Evolutionary conservation across 2,888 invertebrate species (phyloP).

Genomic region (Vesta saturnalis): DNA sequence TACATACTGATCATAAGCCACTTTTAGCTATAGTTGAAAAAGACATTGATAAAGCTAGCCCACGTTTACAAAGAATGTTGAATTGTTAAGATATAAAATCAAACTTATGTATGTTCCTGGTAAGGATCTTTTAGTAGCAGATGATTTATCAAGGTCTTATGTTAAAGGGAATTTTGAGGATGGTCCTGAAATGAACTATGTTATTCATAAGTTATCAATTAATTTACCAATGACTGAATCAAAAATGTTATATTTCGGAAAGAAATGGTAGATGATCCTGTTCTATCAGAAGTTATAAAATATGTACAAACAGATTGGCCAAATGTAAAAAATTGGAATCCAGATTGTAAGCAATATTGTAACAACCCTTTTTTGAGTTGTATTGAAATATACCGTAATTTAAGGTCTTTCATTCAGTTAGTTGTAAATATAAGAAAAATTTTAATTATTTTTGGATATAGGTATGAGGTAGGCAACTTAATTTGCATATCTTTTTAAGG

Average conservation of each 20-base stretch:
- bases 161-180: background rate
- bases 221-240: constrained; percentile 14
- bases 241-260: background rate
- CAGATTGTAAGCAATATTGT: background rate
- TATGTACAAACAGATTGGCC: background rate
- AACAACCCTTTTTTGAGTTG: too few species aligned
- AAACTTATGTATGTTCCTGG: constrained; percentile 26
- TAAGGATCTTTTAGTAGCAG: constrained; percentile 18
- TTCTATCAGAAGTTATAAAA: constrained; percentile 4
- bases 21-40: constrained; percentile 18
- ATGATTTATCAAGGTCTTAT: background rate
- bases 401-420: too few species aligned
- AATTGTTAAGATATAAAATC: constrained; percentile 26
- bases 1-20: constrained; percentile 42
- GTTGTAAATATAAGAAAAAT: too few species aligned
- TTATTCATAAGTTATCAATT: background rate
- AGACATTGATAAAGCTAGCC: constrained; percentile 17
- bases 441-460: too few species aligned
- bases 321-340: background rate
- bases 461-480: too few species aligned
- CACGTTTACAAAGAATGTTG: constrained; percentile 31
- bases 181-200: too few species aligned
- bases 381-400: too few species aligned
- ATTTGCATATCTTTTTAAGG: too few species aligned
- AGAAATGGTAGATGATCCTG: background rate